These are phyloP conservation scores for Perca flavescens DNA, from an alignment of 2,113 vertebrate genomes.

Conservation along the genomic window DNA sequence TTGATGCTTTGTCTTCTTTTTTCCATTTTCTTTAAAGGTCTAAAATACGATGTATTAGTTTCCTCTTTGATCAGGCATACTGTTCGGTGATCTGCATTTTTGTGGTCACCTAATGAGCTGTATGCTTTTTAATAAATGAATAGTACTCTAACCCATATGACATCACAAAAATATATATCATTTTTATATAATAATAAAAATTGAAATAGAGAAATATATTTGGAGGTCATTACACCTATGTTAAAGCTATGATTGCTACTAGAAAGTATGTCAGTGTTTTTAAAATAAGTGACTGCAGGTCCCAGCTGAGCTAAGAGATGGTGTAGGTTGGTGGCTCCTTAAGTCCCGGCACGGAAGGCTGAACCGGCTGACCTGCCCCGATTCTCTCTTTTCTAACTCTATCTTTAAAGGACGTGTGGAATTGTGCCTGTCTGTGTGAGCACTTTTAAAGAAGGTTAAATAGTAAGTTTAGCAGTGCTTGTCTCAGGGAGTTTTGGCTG, in stretches of 20 bases:
- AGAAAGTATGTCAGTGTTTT: constrained; percentile 4
- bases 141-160: not conserved
- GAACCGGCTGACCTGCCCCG: no score
- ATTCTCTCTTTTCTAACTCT: no score
- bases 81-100: constrained; percentile 11
- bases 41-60: constrained; percentile 3
- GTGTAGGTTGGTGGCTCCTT: not conserved
- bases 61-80: not conserved
- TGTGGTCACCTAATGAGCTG: constrained; percentile 2
- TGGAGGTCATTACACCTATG: not conserved
- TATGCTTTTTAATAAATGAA: not conserved
- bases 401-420: no score
- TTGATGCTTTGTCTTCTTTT: constrained; percentile 43
- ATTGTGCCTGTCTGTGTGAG: no score
- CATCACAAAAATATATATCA: not conserved
- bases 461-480: no score
- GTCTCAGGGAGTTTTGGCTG: no score
- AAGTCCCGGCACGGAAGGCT: not conserved
- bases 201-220: constrained; percentile 2
- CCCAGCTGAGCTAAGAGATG: not conserved
- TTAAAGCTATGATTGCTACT: not conserved
- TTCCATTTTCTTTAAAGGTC: not conserved
- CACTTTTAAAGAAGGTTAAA: no score
- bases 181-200: not conserved
- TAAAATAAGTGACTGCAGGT: constrained; percentile 4